A percentile compares a stretch with the other conserved stretches of the same genome.
Conservation (phyloP, 2,888 invertebrate genomes). For the Acheta domesticus region DNA sequence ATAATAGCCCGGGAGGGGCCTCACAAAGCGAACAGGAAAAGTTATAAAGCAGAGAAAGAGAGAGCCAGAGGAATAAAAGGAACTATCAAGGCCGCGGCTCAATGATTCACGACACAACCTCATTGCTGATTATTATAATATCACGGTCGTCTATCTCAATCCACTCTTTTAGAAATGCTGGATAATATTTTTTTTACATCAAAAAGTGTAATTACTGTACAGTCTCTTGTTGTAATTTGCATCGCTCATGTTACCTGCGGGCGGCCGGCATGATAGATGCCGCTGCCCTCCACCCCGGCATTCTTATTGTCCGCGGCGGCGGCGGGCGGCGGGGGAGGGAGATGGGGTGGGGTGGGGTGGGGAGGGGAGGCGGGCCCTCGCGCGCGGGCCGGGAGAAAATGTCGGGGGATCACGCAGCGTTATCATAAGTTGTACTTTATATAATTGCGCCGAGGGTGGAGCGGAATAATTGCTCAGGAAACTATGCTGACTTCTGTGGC, state of each 20-base stretch:
- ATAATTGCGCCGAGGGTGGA: conserved; percentile 36
- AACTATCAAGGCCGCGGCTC: conserved; percentile 25
- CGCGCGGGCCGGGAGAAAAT: conserved; percentile 33
- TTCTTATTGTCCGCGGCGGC: conserved; percentile 29
- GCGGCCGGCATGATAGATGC: conserved; percentile 34
- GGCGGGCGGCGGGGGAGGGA: conserved; percentile 19
- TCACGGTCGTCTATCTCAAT: conserved; percentile 38
- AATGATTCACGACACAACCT: conserved; percentile 37
- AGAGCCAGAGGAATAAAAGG: conserved; percentile 19
- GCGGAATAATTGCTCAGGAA: conserved; percentile 36
- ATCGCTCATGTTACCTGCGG: conserved; percentile 38
- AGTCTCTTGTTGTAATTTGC: conserved; percentile 38
- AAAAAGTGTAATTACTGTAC: conserved; percentile 38
- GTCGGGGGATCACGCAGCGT: conserved; percentile 37
- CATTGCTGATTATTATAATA: conserved; percentile 39
- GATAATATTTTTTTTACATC: conserved; percentile 33
- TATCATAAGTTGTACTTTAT: conserved; percentile 37
- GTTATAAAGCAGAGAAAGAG: conserved; percentile 6
- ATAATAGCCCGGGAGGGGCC: conserved; percentile 36
- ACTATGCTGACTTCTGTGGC: conserved; percentile 28
- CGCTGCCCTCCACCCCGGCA: conserved; percentile 23
- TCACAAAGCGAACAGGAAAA: conserved; percentile 19
- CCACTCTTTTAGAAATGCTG: conserved; percentile 30
- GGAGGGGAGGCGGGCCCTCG: not conserved
- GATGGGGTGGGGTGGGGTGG: not conserved